These are phyloP conservation scores for Hiodon tergisus DNA, from an alignment of 2,113 vertebrate genomes.

Conservation along the genomic window DNA sequence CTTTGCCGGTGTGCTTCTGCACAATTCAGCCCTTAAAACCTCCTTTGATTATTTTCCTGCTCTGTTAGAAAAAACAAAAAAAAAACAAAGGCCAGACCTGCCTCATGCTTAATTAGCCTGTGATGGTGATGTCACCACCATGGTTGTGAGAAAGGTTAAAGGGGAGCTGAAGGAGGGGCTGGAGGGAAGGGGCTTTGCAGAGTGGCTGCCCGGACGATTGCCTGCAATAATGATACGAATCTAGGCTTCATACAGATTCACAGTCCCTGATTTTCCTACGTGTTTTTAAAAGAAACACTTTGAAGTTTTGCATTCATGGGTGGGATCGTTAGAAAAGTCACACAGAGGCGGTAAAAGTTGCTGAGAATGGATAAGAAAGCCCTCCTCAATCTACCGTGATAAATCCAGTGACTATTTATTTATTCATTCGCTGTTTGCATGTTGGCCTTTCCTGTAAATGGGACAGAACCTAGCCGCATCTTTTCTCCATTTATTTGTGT, in stretches of 20 bases:
- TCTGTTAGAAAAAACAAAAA: background rate
- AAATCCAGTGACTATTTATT: too few relatives aligned
- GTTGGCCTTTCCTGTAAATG: background rate
- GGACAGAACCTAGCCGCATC: background rate
- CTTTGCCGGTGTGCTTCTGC: background rate
- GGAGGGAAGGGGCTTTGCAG: background rate
- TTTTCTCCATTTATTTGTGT: background rate
- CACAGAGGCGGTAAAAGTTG: too few relatives aligned
- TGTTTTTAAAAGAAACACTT: background rate
- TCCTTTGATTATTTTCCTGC: slow-evolving; percentile 23
- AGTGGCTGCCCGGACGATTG: slow-evolving; percentile 5
- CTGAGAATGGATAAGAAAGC: background rate
- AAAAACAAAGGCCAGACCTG: slow-evolving; percentile 30
- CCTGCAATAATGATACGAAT: background rate
- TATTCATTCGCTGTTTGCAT: background rate
- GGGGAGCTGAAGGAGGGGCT: slow-evolving; percentile 19
- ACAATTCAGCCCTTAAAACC: background rate
- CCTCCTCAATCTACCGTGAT: background rate
- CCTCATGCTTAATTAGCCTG: slow-evolving; percentile 39
- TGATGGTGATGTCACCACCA: slow-evolving; percentile 41
- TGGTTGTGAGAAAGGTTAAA: slow-evolving; percentile 36
- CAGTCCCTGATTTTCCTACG: background rate
- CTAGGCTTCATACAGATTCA: background rate
- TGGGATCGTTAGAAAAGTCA: too few relatives aligned
- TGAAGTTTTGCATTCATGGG: background rate